Evolutionary conservation across 2,797 vertebrate genomes (phyloP).

Genomic region (Pempheris klunzingeri): DNA sequence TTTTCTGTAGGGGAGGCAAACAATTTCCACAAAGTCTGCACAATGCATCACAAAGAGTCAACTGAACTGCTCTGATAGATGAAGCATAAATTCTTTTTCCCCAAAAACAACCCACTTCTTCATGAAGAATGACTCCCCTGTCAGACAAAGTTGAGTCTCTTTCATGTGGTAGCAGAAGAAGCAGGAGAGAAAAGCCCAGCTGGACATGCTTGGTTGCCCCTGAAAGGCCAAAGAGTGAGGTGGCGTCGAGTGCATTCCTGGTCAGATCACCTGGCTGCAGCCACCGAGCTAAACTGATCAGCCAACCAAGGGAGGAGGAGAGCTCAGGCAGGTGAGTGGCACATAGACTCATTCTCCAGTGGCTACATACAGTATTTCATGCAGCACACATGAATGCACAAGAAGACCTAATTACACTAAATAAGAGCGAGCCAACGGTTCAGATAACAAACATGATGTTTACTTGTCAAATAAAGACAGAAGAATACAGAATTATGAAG

Average conservation of each 20-base stretch:
- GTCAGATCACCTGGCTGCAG: slow-evolving; percentile 52
- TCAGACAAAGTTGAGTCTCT: slow-evolving; percentile 31
- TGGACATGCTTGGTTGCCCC: slow-evolving; percentile 64
- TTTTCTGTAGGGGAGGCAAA: slow-evolving; percentile 23
- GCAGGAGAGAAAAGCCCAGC: slow-evolving; percentile 44
- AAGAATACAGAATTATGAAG: too few species aligned
- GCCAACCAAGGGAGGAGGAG: slow-evolving; percentile 5
- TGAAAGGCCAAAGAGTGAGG: slow-evolving; percentile 64
- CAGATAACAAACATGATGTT: neutral
- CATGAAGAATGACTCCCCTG: slow-evolving; percentile 36
- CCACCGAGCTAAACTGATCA: neutral
- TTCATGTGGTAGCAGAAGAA: slow-evolving; percentile 51
- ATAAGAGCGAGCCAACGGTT: neutral
- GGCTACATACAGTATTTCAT: neutral
- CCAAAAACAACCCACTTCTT: slow-evolving; percentile 34
- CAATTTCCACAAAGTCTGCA: slow-evolving; percentile 27
- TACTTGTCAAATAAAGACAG: neutral
- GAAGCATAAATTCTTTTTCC: slow-evolving; percentile 29
- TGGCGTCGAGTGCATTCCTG: slow-evolving; percentile 58
- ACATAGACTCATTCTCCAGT: neutral
- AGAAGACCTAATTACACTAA: neutral
- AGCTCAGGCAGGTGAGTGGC: neutral
- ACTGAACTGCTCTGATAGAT: slow-evolving; percentile 29
- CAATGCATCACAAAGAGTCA: slow-evolving; percentile 32
- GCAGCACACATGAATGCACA: slow-evolving; percentile 1